These are phyloP conservation scores for Heteractis magnifica DNA, from an alignment of 92 coral and sea anemone species.

Conservation along the genomic window DNA sequence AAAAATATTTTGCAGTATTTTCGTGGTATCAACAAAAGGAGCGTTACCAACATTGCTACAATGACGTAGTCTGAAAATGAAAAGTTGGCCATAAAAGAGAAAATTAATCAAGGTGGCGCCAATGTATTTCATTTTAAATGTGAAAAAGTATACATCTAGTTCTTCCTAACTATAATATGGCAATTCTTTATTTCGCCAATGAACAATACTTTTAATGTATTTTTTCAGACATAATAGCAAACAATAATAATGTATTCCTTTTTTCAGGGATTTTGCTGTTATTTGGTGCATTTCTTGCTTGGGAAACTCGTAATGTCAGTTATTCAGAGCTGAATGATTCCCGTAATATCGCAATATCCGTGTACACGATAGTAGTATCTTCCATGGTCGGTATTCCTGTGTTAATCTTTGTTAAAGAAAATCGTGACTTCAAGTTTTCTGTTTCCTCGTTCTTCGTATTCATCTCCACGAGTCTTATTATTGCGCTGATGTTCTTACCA, in stretches of 20 bases:
- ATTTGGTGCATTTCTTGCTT: slow-evolving; percentile 48
- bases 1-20: too few relatives aligned
- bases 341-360: slow-evolving; percentile 43
- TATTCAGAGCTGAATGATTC: slow-evolving; percentile 55
- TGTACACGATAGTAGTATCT: slow-evolving; percentile 39
- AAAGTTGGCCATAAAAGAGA: too few relatives aligned
- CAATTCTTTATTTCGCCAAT: too few relatives aligned
- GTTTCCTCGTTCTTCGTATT: slow-evolving; percentile 13
- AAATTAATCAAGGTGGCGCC: too few relatives aligned
- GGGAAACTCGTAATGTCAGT: slow-evolving; percentile 54
- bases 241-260: neutral
- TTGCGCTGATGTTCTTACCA: slow-evolving; percentile 39
- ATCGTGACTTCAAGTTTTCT: slow-evolving; percentile 15
- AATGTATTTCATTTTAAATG: too few relatives aligned
- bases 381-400: slow-evolving; percentile 34
- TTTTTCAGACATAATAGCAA: too few relatives aligned
- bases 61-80: too few relatives aligned
- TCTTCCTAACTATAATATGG: too few relatives aligned
- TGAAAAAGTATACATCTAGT: too few relatives aligned
- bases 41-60: too few relatives aligned
- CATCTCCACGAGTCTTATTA: slow-evolving; percentile 30
- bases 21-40: too few relatives aligned
- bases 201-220: too few relatives aligned
- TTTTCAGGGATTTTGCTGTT: slow-evolving; percentile 27
- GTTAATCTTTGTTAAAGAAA: slow-evolving; percentile 14